Evolutionary conservation across 2,888 invertebrate genomes (phyloP), one percentile per base, ranked within the genome.

Genomic region (Carpatolechia fugitivella): DNA sequence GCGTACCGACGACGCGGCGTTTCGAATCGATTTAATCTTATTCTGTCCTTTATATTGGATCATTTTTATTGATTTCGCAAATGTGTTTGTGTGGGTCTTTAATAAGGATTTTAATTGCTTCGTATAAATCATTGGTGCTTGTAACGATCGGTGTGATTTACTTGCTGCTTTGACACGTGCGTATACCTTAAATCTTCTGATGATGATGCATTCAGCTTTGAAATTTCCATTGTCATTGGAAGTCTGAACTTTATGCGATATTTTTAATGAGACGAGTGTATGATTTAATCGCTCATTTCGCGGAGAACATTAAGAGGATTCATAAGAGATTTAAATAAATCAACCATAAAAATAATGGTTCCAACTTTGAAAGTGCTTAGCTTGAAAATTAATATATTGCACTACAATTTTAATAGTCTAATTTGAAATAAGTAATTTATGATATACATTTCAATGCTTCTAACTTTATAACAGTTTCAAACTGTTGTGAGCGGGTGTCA

Each of bases 31-130:
- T 81, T 83, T 80, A 76, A 80, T 83, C 75, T 78, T 78, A 77
- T 85, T 80, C 74, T 74, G 78, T 78, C 56, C 58, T 59, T 62
- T 57, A 59, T 63, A 66, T 65, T 61, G 57, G 61, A 65, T 66
- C 60, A 66, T 66, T 72, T 69, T 71, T 72, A 70, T 78, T 65
- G 69, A 68, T 63, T 64, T 60, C 52, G 58, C 55, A 52, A 46
- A 56, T 31, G 56, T 35, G 38, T 50, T 60, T 54, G 60, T 63
- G 65, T 60, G 65, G 64, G 65, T 24, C 76, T 79, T 78, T 80
- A 80, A 82, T 82, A 82, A 76, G 78, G 68, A 66, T 80, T 89
- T 89, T 90, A 89, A 89, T 90, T 90, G 88, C 77, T 79, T 74
- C 61, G 70, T 82, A 86, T 90, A 90, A 89, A 90, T 90, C 89